A percentile compares a stretch with the other conserved stretches of the same genome.
Evolutionary conservation across 2,888 invertebrate genomes (phyloP).

Genomic region (Magallana nippona): DNA sequence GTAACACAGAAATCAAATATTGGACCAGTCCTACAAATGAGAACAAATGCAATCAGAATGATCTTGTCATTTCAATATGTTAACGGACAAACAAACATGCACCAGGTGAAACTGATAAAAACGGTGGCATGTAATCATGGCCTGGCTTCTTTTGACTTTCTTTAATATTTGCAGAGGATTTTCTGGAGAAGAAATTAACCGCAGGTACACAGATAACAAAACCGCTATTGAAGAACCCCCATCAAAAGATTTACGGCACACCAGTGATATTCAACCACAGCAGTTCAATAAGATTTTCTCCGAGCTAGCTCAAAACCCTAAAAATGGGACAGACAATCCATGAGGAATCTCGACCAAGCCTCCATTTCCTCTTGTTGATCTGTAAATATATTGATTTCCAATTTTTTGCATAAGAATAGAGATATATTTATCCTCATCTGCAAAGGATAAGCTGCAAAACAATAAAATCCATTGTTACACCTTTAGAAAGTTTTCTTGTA

Average conservation of each 20-base stretch:
- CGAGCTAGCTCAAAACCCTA: not conserved
- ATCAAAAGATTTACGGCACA: not conserved
- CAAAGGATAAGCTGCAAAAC: too few relatives aligned
- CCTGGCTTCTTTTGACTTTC: not conserved
- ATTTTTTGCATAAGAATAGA: too few relatives aligned
- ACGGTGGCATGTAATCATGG: not conserved
- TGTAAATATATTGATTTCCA: too few relatives aligned
- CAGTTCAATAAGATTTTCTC: not conserved
- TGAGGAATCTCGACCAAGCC: too few relatives aligned
- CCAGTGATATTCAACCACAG: not conserved
- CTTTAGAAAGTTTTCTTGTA: too few relatives aligned
- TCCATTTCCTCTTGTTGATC: too few relatives aligned
- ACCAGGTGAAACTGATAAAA: not conserved
- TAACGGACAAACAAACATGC: not conserved
- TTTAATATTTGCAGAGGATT: not conserved
- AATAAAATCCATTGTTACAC: too few relatives aligned
- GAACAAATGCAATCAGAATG: not conserved
- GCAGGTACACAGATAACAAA: not conserved
- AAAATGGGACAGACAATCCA: too few relatives aligned
- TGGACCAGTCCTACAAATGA: not conserved
- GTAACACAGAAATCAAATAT: too few relatives aligned
- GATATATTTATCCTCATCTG: too few relatives aligned
- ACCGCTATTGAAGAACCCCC: not conserved
- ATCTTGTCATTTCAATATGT: not conserved
- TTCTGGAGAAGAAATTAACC: not conserved